Base-by-base conservation (phyloP, 2,113 vertebrate species). In the Stigmatopora nigra region DNA sequence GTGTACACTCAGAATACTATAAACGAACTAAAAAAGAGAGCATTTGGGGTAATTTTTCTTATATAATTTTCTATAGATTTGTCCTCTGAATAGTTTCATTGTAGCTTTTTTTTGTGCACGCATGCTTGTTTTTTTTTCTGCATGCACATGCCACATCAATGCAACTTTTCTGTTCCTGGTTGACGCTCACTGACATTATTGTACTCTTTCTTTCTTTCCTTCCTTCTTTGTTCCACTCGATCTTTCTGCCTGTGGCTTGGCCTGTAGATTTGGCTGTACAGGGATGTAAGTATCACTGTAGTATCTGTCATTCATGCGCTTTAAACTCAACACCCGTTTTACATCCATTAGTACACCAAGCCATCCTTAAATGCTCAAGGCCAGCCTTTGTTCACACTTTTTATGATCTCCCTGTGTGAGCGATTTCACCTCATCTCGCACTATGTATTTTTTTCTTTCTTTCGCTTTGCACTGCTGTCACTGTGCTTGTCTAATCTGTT, bases 261-360 rank as follows among this genome's bases (percentile, higher is more conserved):
- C 91, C 93, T 97, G 89, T 99, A 99, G 97, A 98, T 99, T 92
- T 99, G 97, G 97, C 97, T 99, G 95, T 99, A 99, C 95, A 99
- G 97, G 96, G 97, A 99, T 98, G 97, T 99, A 98, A 99, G 97
- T 99, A 99, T 92, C 92, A 94, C 94, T 94, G 93, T 94, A 92
- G 93, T 83, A 46, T 78, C 46, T 65, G 65, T 72, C 78, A 79
- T 75, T 78, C 75, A 70, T 16, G 62, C 73, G 62, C 68, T 67
- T 47, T 41, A 60, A 62, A 70, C 19, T 68, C 53, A 89, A 90
- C 91, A 66, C 78, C 62, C 76, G 79, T 88, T 41, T 87, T 35
- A 56, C 76, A 48, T 67, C 63, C 57, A 25, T 66, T 20, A 52
- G 45, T 56, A 13, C 62, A 49, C 61, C 59, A 61, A 61, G 16